These are phyloP conservation scores for Aleiodes testaceus DNA, from an alignment of 2,888 invertebrate species.

Conservation along the genomic window DNA sequence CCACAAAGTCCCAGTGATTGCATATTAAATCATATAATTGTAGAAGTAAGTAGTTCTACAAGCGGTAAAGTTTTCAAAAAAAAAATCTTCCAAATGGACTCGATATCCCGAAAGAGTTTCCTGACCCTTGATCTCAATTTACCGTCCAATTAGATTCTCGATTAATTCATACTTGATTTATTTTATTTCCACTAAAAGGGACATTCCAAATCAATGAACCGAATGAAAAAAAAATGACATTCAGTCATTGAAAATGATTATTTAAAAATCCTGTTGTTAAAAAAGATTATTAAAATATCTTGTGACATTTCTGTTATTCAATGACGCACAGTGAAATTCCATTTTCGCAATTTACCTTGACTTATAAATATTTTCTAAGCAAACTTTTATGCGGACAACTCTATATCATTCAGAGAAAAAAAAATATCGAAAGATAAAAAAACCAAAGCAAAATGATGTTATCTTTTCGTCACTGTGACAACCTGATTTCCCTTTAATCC, in stretches of 20 bases:
- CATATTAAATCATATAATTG: too few species aligned
- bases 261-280: conserved; percentile 8
- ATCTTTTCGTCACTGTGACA: not conserved
- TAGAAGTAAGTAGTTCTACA: too few species aligned
- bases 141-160: not conserved
- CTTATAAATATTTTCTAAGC: conserved; percentile 15
- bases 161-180: not conserved
- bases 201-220: not conserved
- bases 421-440: not conserved
- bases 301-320: conserved; percentile 25
- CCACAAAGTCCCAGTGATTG: too few species aligned
- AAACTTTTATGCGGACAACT: conserved; percentile 16
- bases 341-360: conserved; percentile 42
- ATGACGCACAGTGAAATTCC: conserved; percentile 23
- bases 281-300: conserved; percentile 17
- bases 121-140: too few species aligned
- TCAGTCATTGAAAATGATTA: conserved; percentile 12
- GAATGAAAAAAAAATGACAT: conserved; percentile 5
- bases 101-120: too few species aligned
- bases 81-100: too few species aligned
- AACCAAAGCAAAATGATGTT: not conserved
- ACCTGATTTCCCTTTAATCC: not conserved
- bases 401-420: not conserved
- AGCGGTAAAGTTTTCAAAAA: too few species aligned
- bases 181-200: not conserved